Conservation (phyloP, 2,888 invertebrate genomes). For the Axea sp. region DNA sequence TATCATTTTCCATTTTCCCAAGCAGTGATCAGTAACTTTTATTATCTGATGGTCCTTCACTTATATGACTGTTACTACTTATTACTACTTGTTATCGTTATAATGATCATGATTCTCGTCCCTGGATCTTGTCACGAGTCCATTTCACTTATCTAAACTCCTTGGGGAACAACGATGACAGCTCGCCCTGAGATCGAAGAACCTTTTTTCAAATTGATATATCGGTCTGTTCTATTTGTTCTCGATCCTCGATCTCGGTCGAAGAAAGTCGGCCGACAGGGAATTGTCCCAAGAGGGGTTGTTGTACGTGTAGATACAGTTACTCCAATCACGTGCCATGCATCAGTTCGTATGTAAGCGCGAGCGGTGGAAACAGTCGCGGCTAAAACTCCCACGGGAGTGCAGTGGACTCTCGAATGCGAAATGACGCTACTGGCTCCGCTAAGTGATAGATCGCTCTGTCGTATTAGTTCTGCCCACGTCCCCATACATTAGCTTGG, state of each 20-base stretch:
- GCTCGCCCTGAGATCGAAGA: constrained; percentile 18
- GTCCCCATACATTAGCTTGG: constrained; percentile 37
- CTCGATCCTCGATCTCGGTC: constrained; percentile 16
- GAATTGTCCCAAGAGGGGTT: constrained; percentile 62
- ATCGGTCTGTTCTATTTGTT: constrained; percentile 61
- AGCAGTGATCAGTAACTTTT: constrained; percentile 18
- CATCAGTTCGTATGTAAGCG: constrained; percentile 66
- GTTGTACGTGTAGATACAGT: constrained; percentile 62
- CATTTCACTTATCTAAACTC: constrained; percentile 66
- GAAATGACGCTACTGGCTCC: constrained; percentile 32
- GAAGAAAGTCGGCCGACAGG: constrained; percentile 14
- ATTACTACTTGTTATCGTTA: constrained; percentile 30
- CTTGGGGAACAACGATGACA: constrained; percentile 28
- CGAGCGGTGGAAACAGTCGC: constrained; percentile 63
- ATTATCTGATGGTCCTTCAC: background rate
- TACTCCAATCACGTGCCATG: constrained; percentile 74
- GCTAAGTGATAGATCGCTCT: constrained; percentile 63
- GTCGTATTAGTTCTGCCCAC: constrained; percentile 34
- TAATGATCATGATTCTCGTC: constrained; percentile 29
- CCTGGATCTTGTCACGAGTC: constrained; percentile 54
- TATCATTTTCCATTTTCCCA: constrained; percentile 32
- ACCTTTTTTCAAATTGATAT: constrained; percentile 68
- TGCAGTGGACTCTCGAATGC: constrained; percentile 18
- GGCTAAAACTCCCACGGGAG: constrained; percentile 69
- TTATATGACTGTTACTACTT: constrained; percentile 1